Percentiles rank a stretch among this genome's conserved stretches.
Conservation (phyloP, 2,797 vertebrate species). For the Sphenopsis melanotis region DNA sequence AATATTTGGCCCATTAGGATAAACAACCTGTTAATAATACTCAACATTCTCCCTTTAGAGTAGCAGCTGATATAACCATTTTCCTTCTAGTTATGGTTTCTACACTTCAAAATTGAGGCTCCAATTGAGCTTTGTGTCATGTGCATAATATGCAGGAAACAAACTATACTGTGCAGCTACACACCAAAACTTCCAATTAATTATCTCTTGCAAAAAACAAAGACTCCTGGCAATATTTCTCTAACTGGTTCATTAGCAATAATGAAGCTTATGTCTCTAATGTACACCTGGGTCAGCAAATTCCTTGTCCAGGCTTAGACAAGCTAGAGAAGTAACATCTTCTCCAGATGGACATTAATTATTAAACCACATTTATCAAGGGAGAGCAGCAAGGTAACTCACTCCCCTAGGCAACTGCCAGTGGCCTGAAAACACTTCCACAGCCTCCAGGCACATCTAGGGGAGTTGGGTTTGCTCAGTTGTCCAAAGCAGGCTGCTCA, state of each 20-base stretch:
- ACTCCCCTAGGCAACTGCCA: neutral
- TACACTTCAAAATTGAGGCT: neutral
- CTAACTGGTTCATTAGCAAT: neutral
- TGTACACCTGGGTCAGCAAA: neutral
- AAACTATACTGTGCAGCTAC: neutral
- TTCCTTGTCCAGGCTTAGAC: neutral
- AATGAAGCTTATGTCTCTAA: neutral
- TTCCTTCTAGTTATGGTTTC: neutral
- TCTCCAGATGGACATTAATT: neutral
- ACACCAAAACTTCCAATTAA: neutral
- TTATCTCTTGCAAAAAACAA: neutral
- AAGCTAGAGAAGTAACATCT: neutral
- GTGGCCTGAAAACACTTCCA: neutral
- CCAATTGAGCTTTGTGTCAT: neutral
- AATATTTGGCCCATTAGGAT: neutral
- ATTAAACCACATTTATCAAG: constrained; percentile 3
- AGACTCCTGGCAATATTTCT: neutral
- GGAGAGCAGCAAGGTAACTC: neutral
- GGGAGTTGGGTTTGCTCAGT: neutral
- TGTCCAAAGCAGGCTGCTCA: neutral
- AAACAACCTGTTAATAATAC: neutral
- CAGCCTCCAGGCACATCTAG: neutral
- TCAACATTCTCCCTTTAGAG: neutral
- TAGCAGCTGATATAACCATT: neutral
- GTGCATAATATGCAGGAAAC: neutral